Evolutionary conservation across 1,140 invertebrate species (phyloP).

Genomic region (Anadara kagoshimensis): DNA sequence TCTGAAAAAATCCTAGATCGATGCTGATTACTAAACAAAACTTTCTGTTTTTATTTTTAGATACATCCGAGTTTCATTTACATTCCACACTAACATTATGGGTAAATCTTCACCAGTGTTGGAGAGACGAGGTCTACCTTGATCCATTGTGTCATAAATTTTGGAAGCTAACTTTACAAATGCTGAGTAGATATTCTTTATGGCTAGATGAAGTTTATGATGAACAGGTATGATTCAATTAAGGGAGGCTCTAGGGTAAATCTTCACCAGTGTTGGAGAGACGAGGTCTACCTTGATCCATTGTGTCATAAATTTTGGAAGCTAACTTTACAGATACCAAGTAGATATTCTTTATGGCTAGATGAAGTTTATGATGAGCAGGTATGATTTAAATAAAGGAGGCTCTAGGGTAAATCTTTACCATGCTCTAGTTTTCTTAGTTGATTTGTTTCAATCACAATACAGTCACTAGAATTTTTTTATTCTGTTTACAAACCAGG

Average conservation of each 20-base stretch:
- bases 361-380: slow-evolving; percentile 67
- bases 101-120: slow-evolving; percentile 80
- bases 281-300: slow-evolving; percentile 84
- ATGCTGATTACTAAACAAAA: no score
- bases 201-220: slow-evolving; percentile 78
- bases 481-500: no score
- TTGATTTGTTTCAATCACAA: no score
- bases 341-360: slow-evolving; percentile 85
- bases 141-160: slow-evolving; percentile 84
- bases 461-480: no score
- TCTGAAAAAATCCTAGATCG: no score
- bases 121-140: slow-evolving; percentile 85
- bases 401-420: no score
- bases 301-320: slow-evolving; percentile 90
- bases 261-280: slow-evolving; percentile 80
- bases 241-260: neutral
- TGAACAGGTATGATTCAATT: slow-evolving; percentile 54
- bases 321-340: slow-evolving; percentile 86
- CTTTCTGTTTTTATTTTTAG: slow-evolving; percentile 19
- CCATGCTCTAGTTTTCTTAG: slow-evolving; percentile 45
- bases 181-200: slow-evolving; percentile 83
- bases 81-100: slow-evolving; percentile 61
- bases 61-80: slow-evolving; percentile 52
- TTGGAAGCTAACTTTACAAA: slow-evolving; percentile 90
- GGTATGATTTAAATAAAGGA: slow-evolving; percentile 35